Conservation (phyloP, 2,888 invertebrate genomes). For the Nymphalis polychloros region DNA sequence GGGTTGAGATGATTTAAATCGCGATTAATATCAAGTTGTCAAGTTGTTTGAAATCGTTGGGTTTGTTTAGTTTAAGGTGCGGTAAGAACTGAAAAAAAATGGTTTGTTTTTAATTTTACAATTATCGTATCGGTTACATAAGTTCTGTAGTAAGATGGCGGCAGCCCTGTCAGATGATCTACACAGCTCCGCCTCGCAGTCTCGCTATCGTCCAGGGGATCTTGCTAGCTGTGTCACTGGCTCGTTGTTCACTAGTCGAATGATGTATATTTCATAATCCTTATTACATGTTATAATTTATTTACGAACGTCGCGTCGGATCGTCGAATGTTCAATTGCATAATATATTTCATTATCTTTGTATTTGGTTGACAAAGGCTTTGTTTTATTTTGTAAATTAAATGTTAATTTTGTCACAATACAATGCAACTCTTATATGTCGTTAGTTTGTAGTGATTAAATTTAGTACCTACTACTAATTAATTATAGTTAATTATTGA, state of each 20-base stretch:
- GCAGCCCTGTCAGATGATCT: constrained; percentile 17
- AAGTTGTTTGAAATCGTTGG: too few relatives aligned
- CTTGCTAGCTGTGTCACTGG: constrained; percentile 26
- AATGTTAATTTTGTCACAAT: too few relatives aligned
- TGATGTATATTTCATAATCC: constrained; percentile 17
- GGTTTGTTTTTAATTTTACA: too few relatives aligned
- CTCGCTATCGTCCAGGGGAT: constrained; percentile 24
- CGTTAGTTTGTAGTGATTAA: too few relatives aligned
- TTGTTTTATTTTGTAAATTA: not conserved
- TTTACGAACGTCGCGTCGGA: not conserved
- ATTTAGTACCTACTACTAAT: too few relatives aligned
- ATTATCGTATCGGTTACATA: too few relatives aligned
- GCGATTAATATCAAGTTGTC: too few relatives aligned
- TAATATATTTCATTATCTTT: not conserved
- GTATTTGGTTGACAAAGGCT: not conserved
- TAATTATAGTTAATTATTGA: too few relatives aligned
- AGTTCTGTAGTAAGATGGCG: not conserved
- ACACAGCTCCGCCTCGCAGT: constrained; percentile 18
- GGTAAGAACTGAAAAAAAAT: too few relatives aligned
- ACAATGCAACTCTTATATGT: too few relatives aligned
- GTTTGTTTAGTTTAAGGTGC: too few relatives aligned
- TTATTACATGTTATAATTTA: constrained; percentile 12
- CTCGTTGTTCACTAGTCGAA: constrained; percentile 22
- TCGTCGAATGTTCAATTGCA: not conserved
- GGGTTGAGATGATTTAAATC: too few relatives aligned